Evolutionary conservation across 1,140 invertebrate species (phyloP).

Genomic region (Diorhabda sublineata): DNA sequence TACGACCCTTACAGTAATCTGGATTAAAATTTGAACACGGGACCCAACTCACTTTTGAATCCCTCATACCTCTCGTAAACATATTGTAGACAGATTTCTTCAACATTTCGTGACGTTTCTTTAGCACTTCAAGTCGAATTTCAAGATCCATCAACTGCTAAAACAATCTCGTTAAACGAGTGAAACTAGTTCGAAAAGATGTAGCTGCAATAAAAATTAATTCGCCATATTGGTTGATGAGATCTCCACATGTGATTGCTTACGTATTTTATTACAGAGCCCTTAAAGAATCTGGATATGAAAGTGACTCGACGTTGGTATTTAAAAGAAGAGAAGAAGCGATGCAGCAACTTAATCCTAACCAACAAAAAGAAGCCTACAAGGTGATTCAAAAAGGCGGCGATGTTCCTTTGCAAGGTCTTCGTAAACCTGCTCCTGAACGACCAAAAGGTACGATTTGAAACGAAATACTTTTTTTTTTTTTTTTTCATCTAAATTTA

Average conservation of each 20-base stretch:
- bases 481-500: constrained; percentile 1
- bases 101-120: too few relatives aligned
- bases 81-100: too few relatives aligned
- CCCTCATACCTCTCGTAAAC: too few relatives aligned
- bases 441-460: constrained; percentile 69
- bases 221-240: too few relatives aligned
- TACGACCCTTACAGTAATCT: too few relatives aligned
- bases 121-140: too few relatives aligned
- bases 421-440: constrained; percentile 83
- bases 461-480: background rate
- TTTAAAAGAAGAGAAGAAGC: constrained; percentile 69
- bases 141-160: background rate
- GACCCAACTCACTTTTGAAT: too few relatives aligned
- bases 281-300: constrained; percentile 83
- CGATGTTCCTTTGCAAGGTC: constrained; percentile 83
- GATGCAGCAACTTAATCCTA: constrained; percentile 65
- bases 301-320: constrained; percentile 83
- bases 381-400: constrained; percentile 84
- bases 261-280: constrained; percentile 52
- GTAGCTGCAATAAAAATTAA: too few relatives aligned
- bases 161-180: background rate
- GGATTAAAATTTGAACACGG: too few relatives aligned
- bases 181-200: too few relatives aligned
- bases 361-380: constrained; percentile 77
- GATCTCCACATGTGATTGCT: too few relatives aligned